These are phyloP conservation scores for Callyntrura guangdongensis DNA, from an alignment of 2,888 invertebrate genomes.

Conservation along the genomic window DNA sequence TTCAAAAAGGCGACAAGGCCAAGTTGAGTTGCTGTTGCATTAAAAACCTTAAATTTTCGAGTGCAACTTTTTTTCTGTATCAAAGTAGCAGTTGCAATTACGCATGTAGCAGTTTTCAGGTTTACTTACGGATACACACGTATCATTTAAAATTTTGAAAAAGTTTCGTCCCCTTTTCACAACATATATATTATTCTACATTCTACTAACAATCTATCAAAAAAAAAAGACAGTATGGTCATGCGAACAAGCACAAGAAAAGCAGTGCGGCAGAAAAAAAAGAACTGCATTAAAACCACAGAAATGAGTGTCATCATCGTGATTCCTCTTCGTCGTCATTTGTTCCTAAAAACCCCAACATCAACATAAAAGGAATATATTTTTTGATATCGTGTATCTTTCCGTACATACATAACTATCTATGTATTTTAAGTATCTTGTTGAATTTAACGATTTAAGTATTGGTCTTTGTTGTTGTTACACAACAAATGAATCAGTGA, in stretches of 20 bases:
- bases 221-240: slow-evolving; percentile 60
- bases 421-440: background rate
- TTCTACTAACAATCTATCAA: slow-evolving; percentile 41
- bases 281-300: slow-evolving; percentile 73
- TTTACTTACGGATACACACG: background rate
- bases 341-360: background rate
- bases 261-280: slow-evolving; percentile 61
- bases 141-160: background rate
- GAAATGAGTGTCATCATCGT: slow-evolving; percentile 61
- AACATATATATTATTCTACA: slow-evolving; percentile 10
- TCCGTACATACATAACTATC: background rate
- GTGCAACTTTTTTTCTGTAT: background rate
- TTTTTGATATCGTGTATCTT: background rate
- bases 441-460: background rate
- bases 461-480: slow-evolving; percentile 33
- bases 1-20: slow-evolving; percentile 76
- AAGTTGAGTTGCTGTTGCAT: slow-evolving; percentile 49
- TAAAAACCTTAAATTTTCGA: background rate
- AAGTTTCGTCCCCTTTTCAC: background rate
- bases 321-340: background rate
- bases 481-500: slow-evolving; percentile 44
- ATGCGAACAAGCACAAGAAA: slow-evolving; percentile 69
- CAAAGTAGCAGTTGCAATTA: background rate
- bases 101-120: background rate
- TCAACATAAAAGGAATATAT: background rate